Evolutionary conservation across 2,888 invertebrate genomes (phyloP).

Genomic region (Phengaris alcon): DNA sequence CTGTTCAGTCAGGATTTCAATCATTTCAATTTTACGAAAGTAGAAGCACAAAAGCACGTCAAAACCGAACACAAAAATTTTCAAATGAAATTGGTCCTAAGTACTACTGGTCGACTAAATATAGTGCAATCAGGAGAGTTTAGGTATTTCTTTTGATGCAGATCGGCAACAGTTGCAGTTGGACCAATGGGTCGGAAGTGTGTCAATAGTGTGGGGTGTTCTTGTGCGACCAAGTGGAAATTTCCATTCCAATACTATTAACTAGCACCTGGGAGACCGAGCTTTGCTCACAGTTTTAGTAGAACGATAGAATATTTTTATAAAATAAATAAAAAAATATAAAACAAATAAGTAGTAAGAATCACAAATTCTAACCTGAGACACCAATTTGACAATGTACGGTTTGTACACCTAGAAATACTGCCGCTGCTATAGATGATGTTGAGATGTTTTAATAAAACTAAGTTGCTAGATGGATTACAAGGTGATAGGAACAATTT

Average conservation of each 20-base stretch:
- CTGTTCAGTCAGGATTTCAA: too few relatives aligned
- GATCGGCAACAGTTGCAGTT: background rate
- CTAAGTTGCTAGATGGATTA: too few relatives aligned
- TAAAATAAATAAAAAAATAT: too few relatives aligned
- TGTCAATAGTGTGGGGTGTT: background rate
- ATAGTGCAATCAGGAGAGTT: background rate
- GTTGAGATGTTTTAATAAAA: too few relatives aligned
- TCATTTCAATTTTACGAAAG: background rate
- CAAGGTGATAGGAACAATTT: too few relatives aligned
- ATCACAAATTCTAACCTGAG: too few relatives aligned
- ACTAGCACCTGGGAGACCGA: background rate
- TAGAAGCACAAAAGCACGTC: background rate
- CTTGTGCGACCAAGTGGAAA: background rate
- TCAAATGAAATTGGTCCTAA: background rate
- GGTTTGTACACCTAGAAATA: too few relatives aligned
- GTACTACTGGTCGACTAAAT: background rate
- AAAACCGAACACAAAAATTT: background rate
- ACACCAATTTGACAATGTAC: too few relatives aligned
- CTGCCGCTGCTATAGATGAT: too few relatives aligned
- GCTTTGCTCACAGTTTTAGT: too few relatives aligned
- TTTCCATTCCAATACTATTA: slow-evolving; percentile 6
- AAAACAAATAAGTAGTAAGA: too few relatives aligned
- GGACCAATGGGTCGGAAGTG: slow-evolving; percentile 12
- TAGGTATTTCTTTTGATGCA: slow-evolving; percentile 20
- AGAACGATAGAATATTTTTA: too few relatives aligned